Percentiles rank a stretch among this genome's conserved stretches.
phyloP scores from a whole-genome alignment of 2,797 vertebrate genomes.

The Tympanoctomys barrerae region DNA sequence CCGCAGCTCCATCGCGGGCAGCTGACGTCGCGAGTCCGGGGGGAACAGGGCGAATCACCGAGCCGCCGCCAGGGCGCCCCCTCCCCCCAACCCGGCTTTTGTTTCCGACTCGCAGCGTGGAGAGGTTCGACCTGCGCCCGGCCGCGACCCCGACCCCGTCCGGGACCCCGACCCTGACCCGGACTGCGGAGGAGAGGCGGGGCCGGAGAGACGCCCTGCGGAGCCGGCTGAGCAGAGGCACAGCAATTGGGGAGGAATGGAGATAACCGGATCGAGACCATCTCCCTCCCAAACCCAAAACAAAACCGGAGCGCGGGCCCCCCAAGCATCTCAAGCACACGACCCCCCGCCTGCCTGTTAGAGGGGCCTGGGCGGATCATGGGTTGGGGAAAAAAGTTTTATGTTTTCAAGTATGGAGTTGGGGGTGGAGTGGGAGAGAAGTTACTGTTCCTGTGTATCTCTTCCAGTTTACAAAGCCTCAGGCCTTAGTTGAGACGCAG shows the following conservation, averaged over 20 bases:
- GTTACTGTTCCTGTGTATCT: neutral
- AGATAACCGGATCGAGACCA: neutral
- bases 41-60: conserved; percentile 83
- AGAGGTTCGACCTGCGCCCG: neutral
- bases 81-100: conserved; percentile 79
- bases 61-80: conserved; percentile 61
- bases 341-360: neutral
- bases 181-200: neutral
- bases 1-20: conserved; percentile 86
- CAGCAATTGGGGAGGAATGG: neutral
- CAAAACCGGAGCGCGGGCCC: neutral
- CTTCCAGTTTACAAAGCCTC: neutral
- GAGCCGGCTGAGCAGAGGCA: neutral
- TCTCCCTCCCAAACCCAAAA: neutral
- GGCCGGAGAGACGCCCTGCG: neutral
- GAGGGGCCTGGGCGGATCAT: conserved; percentile 37
- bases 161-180: neutral
- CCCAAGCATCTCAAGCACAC: neutral
- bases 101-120: conserved; percentile 79
- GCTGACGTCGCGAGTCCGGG: conserved; percentile 85
- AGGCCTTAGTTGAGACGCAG: neutral
- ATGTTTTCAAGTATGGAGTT: neutral
- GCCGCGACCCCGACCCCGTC: neutral
- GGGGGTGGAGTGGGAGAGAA: neutral
- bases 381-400: conserved; percentile 72